Evolutionary conservation across 2,113 vertebrate species (phyloP).

Genomic region (Oreochromis spilurus): DNA sequence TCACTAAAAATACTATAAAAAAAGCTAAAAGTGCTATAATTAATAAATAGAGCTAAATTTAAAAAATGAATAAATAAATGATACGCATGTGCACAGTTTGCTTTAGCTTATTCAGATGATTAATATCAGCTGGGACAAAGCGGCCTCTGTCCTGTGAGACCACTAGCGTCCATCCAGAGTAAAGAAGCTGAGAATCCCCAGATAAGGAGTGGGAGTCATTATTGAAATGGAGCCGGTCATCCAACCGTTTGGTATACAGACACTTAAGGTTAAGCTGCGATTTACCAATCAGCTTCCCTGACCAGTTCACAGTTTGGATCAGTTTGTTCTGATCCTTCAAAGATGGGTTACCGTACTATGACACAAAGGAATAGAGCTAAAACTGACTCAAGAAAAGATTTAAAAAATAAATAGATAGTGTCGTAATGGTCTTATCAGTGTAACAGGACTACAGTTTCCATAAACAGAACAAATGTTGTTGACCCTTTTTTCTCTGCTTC

Average conservation of each 20-base stretch:
- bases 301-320: neutral
- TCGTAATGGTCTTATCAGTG: accelerated
- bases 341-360: neutral
- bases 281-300: neutral
- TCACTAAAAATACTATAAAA: accelerated
- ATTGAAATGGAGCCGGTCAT: neutral
- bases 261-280: neutral
- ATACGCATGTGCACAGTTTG: accelerated
- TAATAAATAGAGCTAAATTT: accelerated
- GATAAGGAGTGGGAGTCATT: neutral
- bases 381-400: neutral
- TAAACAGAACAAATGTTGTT: neutral
- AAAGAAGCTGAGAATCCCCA: accelerated
- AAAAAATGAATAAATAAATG: neutral
- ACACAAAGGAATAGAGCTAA: neutral
- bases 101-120: neutral
- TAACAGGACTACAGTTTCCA: neutral
- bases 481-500: neutral
- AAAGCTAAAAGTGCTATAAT: neutral
- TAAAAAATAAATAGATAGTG: neutral
- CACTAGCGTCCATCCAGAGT: accelerated
- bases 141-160: neutral
- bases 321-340: neutral
- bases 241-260: neutral
- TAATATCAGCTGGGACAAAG: accelerated